Percentiles rank a stretch among this genome's conserved stretches.
These are phyloP conservation scores for mouse (Mus musculus) DNA, from an alignment of 2,113 vertebrate genomes.

Conservation along the genomic window GRCm39 chr7:94020001-94020500, in stretches of 20 bases:
- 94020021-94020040: background rate
- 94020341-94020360: background rate
- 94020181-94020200: background rate
- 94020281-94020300: background rate
- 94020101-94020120: background rate
- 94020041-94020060: background rate
- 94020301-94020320: background rate
- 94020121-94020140: background rate
- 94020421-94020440: background rate
- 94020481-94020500: fast-evolving
- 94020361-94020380: background rate
- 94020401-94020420: background rate
- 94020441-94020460: background rate
- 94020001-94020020: background rate
- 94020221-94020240: background rate
- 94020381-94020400: background rate
- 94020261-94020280: background rate
- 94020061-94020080: background rate
- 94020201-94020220: background rate
- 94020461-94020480: background rate
- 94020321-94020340: background rate
- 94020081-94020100: background rate
- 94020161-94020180: background rate
- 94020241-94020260: background rate
- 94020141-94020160: background rate